Conservation (phyloP, 2,113 vertebrate species). For the Triplophysa rosa region DNA sequence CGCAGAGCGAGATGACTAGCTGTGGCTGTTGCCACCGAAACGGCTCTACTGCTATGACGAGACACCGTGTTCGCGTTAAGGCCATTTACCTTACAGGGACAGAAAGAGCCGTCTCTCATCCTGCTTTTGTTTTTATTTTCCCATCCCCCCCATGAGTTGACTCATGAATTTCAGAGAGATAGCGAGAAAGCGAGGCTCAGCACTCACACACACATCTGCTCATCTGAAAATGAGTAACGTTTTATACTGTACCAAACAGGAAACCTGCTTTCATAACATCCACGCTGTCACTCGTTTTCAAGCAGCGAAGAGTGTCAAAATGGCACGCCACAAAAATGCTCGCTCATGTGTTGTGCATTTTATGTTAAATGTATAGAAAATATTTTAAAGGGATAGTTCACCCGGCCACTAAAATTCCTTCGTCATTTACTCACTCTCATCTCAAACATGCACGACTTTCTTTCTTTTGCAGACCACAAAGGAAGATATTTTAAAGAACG, state of each 20-base stretch:
- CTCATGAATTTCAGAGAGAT: constrained; percentile 48
- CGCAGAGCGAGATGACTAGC: constrained; percentile 49
- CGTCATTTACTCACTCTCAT: no score
- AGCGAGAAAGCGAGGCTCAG: constrained; percentile 18
- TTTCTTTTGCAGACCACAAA: no score
- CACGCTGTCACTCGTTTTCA: constrained; percentile 19
- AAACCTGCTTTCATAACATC: constrained; percentile 20
- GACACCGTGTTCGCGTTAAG: background rate
- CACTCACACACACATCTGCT: constrained; percentile 18
- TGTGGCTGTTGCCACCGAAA: constrained; percentile 50
- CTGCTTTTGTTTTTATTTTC: background rate
- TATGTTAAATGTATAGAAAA: background rate
- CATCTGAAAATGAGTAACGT: constrained; percentile 19
- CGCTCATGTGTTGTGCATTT: background rate
- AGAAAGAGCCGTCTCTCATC: constrained; percentile 17
- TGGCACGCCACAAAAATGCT: background rate
- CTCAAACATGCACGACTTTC: no score
- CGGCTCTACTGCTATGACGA: constrained; percentile 56
- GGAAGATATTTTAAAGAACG: no score
- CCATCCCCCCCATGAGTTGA: constrained; percentile 35
- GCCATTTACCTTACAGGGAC: constrained; percentile 45
- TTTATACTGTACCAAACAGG: constrained; percentile 29
- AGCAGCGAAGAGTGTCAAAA: background rate
- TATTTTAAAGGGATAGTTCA: no score
- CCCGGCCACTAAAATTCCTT: no score